These are phyloP conservation scores for Brachypterus glaber DNA, from an alignment of 2,888 invertebrate genomes.

Conservation along the genomic window DNA sequence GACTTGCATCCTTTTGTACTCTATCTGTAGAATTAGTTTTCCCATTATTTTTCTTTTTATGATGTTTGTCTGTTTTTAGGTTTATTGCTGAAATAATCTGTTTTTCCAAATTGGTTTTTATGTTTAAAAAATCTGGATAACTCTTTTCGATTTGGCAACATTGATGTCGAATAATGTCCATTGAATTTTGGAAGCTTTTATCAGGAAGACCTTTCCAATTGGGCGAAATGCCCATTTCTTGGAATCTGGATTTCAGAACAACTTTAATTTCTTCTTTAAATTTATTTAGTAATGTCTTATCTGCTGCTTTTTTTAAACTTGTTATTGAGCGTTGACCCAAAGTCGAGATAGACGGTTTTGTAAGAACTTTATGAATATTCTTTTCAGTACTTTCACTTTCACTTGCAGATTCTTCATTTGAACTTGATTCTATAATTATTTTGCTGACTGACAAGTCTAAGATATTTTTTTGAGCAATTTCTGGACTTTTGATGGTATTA, in stretches of 20 bases:
- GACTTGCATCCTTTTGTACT: background rate
- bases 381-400: no score
- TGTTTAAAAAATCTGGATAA: slow-evolving; percentile 17
- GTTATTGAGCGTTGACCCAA: slow-evolving; percentile 22
- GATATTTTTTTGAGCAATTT: no score
- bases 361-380: background rate
- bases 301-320: slow-evolving; percentile 15
- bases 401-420: no score
- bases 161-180: slow-evolving; percentile 49
- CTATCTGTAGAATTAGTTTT: background rate
- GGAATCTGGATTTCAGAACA: slow-evolving; percentile 45
- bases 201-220: slow-evolving; percentile 50
- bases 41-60: slow-evolving; percentile 12
- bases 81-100: no score
- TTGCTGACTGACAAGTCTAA: no score
- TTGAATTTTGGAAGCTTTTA: slow-evolving; percentile 48
- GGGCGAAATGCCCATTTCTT: slow-evolving; percentile 53
- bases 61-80: no score
- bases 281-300: slow-evolving; percentile 7
- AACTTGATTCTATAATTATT: no score
- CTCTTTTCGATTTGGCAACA: slow-evolving; percentile 46
- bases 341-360: slow-evolving; percentile 20
- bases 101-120: slow-evolving; percentile 13
- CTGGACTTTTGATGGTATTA: slow-evolving; percentile 11
- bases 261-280: slow-evolving; percentile 6